Conservation (phyloP, 2,888 invertebrate species). For the Acrobasis suavella region DNA sequence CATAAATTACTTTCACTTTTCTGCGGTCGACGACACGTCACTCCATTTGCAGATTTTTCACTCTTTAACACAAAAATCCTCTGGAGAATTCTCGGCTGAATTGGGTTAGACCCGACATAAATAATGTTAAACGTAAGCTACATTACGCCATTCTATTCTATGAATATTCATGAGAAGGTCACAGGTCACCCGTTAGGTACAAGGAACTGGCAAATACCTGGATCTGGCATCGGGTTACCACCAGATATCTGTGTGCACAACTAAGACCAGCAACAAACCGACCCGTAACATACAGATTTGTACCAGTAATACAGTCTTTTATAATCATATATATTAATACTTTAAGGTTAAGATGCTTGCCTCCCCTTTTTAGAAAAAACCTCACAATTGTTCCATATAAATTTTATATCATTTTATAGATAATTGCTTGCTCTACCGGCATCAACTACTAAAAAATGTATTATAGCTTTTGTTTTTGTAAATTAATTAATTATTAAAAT, state of each 20-base stretch:
- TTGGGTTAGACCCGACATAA: slow-evolving; percentile 7
- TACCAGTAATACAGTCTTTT: no score
- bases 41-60: slow-evolving; percentile 11
- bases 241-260: neutral
- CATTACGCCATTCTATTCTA: neutral
- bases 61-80: slow-evolving; percentile 7
- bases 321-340: no score
- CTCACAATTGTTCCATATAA: no score
- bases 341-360: no score
- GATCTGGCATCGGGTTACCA: neutral
- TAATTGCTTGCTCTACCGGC: no score
- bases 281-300: no score
- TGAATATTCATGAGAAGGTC: slow-evolving; percentile 10
- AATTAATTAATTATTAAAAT: no score
- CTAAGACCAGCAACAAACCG: neutral
- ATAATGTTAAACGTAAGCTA: slow-evolving; percentile 2
- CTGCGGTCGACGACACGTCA: neutral
- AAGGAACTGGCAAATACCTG: slow-evolving; percentile 4
- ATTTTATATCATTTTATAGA: no score
- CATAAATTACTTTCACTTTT: slow-evolving; percentile 14
- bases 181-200: neutral
- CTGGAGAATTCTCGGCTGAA: slow-evolving; percentile 1
- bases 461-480: no score
- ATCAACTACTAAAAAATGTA: no score
- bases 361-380: no score